Evolutionary conservation across 1,140 invertebrate species (phyloP), one percentile per base, ranked within the genome.

Genomic region (Diorhabda elongata): DNA sequence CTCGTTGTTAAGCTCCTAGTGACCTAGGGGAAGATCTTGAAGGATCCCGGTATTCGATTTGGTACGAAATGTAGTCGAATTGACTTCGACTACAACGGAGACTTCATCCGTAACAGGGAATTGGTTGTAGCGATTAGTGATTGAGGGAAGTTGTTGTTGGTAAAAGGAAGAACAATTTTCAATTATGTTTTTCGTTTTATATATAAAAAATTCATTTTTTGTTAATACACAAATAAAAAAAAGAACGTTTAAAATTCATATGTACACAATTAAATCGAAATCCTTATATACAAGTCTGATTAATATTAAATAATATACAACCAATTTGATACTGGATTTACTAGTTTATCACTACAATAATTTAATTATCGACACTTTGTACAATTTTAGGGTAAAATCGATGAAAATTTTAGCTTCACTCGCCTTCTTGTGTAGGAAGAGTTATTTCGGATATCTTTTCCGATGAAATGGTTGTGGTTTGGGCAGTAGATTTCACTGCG

Each of bases 401-500:
- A 64, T 45, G 57, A 42, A 42, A 58, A 61, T 41, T 42, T 61
- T 61, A 61, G 26, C n/a, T 41, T 57, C 64, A 65, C 42, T 65
- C 65, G 44, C 65, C 65, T 11, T 42, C 52, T 60, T 44, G 57
- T 8, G 65, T n/a, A 44, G 57, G 58, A 5, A 67, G 57, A 26
- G 65, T 60, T 26, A 67, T 56, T 44, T 67, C 65, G 2, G 57
- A 58, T 26, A 61, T 26, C 65, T 71, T 71, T 62, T 71, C 69
- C 42, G 8, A 47, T 47, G 57, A 26, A 44, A 11, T 68, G 43
- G 66, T 64, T 42, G n/a, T n/a, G 45, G 61, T 26, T 52, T 75
- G 74, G 42, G 68, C 58, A 9, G 77, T 67, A 42, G 73, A 74
- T 69, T 76, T 76, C 44, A 77, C 72, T 52, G 73, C 68, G 11